Evolutionary conservation across 2,797 vertebrate species (phyloP), one percentile per base, ranked within the genome.

Genomic region (Coilia nasus): DNA sequence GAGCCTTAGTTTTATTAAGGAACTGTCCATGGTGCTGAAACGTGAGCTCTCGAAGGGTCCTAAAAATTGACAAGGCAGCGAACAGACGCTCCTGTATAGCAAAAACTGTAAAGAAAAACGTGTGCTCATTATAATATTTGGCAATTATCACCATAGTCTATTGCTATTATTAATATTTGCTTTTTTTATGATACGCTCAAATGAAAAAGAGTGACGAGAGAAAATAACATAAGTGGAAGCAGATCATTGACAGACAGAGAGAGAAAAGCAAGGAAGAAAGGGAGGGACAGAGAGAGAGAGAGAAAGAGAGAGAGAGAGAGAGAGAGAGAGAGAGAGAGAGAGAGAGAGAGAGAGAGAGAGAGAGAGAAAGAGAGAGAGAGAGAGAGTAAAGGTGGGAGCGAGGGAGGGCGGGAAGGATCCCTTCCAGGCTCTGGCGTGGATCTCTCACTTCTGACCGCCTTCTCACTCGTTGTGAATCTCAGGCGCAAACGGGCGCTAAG

Each of bases 251-350:
- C 57, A 46, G 78, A 21, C 25, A 15, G 80, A 35, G 83, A 81
- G 44, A 62, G 60, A 50, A 50, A 14, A 4, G 81, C 0, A 17
- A 2, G 57, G 46, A 54, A 59, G 41, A 82, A 23, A 50, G 64
- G 50, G 78, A 44, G 83, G 56, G 59, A 54, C 60, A 57, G 60
- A 84, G 85, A 67, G 78, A 75, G 80, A 56, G 83, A 75, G 85
- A 64, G 82, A 81, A 82, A 44, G 85, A 85, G 75, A 71, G 86
- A 83, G 71, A 31, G 78, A n/a, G 46, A n/a, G 62, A 47, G 85
- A 81, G 54, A 62, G 60, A 50, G 62, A 62, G 21, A 4, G 82
- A 21, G 57, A 2, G 59, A 59, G 57, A 78, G 41, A 82, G 44
- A 50, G 67, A 64, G 78, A 46, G 83, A 71, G 59, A 56, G 81